phyloP scores from a whole-genome alignment of 1,140 invertebrate genomes.

The Drosophila pseudoobscura region DNA sequence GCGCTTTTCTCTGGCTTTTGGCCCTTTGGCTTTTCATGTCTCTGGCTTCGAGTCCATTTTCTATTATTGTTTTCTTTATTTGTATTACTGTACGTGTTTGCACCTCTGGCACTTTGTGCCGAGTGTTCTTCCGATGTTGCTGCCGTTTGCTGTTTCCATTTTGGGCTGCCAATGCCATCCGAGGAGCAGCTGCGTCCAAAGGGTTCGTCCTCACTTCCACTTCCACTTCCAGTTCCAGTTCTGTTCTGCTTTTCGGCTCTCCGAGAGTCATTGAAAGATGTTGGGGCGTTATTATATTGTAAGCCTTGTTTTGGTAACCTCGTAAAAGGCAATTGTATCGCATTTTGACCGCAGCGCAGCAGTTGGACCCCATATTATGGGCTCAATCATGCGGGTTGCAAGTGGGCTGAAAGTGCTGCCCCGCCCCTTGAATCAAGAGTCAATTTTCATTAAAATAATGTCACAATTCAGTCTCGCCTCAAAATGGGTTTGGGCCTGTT shows the following conservation, averaged over 20 bases:
- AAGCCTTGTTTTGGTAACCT: constrained; percentile 16
- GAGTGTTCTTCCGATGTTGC: constrained; percentile 1
- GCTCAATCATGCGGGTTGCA: constrained; percentile 33
- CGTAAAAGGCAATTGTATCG: constrained; percentile 45
- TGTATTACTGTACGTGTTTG: constrained; percentile 79
- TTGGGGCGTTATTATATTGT: constrained; percentile 52
- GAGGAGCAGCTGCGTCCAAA: constrained; percentile 65
- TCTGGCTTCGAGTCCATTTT: constrained; percentile 68
- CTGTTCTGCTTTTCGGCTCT: not conserved
- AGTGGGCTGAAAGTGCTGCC: constrained; percentile 4
- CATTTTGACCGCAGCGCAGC: constrained; percentile 37
- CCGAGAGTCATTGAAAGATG: constrained; percentile 15
- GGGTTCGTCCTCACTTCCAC: constrained; percentile 4
- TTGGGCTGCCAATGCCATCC: constrained; percentile 30
- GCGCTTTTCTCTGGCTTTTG: constrained; percentile 63
- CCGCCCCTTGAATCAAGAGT: constrained; percentile 37
- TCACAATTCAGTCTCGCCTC: constrained; percentile 48
- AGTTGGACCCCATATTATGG: constrained; percentile 32
- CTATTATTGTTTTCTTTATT: constrained; percentile 82
- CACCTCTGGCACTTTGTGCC: constrained; percentile 72
- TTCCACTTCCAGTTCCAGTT: not conserved
- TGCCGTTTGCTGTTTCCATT: constrained; percentile 47
- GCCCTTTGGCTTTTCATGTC: constrained; percentile 46
- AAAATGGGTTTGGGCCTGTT: constrained; percentile 37
- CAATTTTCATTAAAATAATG: constrained; percentile 77